Evolutionary conservation across 2,888 invertebrate genomes (phyloP), one percentile per base, ranked within the genome.

Genomic region (Drosophila phalerata): DNA sequence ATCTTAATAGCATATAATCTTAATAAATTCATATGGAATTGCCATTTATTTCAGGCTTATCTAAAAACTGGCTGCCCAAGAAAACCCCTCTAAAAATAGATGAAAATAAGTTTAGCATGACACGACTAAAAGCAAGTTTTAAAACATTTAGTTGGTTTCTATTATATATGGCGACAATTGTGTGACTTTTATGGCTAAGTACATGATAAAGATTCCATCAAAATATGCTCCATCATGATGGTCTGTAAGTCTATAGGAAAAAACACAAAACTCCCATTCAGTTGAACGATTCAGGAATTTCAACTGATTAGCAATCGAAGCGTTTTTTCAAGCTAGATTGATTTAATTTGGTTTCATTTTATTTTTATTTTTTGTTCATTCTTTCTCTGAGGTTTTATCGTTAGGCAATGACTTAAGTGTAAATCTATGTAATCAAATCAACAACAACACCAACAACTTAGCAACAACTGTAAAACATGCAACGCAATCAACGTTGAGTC

Each of bases 401-500:
- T 38, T 70, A 19, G 53, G 25, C 63, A 37, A 58, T 60, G 69
- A 40, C 47, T 74, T 62, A 57, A 75, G 81, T 84, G 81, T 69
- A 78, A 80, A 81, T 72, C 81, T 32, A 72, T 84, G 84, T 81
- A 69, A 81, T 77, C 70, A 43, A 63, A 63, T 49, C 42, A 40
- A 19, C 30, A 57, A 62, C 40, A 49, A 17, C 38, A 10, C 40
- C 40, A 40, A 32, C 43, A 53, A 62, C 40, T 25, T 37, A 34
- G 28, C 42, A 43, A 15, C 32, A 47, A 51, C 11, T 47, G 17
- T 56, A 68, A 52, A 67, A 77, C 79, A 80, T 67, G 73, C 62
- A 66, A 70, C 67, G 82, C 82, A 83, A 81, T 84, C 81, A 74
- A 37, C 42, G 53, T 51, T 72, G 67, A 72, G 43, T 69, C 62